Percentiles rank a stretch among this genome's conserved stretches.
Conservation (phyloP, 2,113 vertebrate genomes). For the Lophotis ruficrista region DNA sequence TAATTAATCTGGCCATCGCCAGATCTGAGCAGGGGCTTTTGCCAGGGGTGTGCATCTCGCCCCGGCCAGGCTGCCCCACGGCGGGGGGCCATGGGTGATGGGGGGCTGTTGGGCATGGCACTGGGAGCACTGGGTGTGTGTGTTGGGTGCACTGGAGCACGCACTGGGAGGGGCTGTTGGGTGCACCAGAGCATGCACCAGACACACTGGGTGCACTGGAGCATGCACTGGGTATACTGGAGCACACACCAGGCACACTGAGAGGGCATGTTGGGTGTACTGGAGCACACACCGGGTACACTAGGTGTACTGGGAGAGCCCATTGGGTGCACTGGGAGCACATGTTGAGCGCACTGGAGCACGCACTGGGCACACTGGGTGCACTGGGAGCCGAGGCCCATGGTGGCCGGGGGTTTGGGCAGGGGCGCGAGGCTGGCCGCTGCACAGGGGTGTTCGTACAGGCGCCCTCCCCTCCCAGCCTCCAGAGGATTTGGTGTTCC, state of each 20-base stretch:
- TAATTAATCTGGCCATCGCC: too few species aligned
- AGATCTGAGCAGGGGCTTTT: not conserved
- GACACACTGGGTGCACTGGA: too few species aligned
- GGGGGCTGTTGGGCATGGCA: not conserved
- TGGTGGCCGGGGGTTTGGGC: too few species aligned
- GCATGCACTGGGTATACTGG: not conserved
- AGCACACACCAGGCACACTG: not conserved
- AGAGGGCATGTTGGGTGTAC: too few species aligned
- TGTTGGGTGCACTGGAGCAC: not conserved
- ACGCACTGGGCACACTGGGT: not conserved
- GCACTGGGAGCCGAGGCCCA: not conserved
- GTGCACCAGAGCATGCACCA: fast-evolving
- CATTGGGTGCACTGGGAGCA: not conserved
- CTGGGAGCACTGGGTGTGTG: too few species aligned
- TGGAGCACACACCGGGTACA: too few species aligned
- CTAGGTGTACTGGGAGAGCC: too few species aligned
- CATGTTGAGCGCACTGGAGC: not conserved
- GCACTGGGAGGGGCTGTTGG: too few species aligned
- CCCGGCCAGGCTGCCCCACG: not conserved
- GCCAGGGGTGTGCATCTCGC: not conserved
- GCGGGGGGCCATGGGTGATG: fast-evolving
- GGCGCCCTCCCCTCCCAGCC: too few species aligned
- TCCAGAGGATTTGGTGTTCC: too few species aligned
- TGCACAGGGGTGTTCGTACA: too few species aligned
- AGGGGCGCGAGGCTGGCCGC: too few species aligned